phyloP scores from a whole-genome alignment of 1,140 invertebrate species.

The Anagrus nilaparvatae region DNA sequence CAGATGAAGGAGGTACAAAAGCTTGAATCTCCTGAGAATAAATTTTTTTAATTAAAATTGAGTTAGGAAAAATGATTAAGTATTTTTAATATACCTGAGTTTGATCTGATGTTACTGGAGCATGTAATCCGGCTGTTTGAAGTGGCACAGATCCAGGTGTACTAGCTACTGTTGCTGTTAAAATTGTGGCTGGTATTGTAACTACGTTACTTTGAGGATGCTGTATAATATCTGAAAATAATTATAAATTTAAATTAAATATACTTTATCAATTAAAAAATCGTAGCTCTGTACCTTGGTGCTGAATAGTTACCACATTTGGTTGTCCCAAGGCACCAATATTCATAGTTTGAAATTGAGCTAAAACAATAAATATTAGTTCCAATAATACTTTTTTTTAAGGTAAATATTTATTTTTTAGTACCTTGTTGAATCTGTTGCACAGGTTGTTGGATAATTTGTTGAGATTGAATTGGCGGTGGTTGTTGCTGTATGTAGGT shows the following conservation, averaged over 20 bases:
- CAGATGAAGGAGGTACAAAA: constrained; percentile 33
- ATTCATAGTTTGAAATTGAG: constrained; percentile 43
- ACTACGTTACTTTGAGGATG: constrained; percentile 40
- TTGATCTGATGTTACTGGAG: constrained; percentile 32
- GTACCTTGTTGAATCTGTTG: constrained; percentile 35
- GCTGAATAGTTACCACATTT: constrained; percentile 41
- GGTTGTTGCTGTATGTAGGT: constrained; percentile 50
- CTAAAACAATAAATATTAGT: constrained; percentile 20
- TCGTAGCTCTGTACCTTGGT: constrained; percentile 34
- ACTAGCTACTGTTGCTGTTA: constrained; percentile 39
- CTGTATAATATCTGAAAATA: constrained; percentile 35
- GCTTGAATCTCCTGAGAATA: constrained; percentile 33
- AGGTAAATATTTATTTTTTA: constrained; percentile 3
- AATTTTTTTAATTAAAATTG: not conserved
- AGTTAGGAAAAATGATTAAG: not conserved
- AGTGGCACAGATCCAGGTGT: constrained; percentile 28
- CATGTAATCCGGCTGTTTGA: constrained; percentile 36
- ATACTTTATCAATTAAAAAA: constrained; percentile 10
- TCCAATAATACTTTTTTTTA: constrained; percentile 7
- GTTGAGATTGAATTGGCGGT: constrained; percentile 36
- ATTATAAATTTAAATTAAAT: constrained; percentile 6
- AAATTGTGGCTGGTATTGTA: constrained; percentile 36
- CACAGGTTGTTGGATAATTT: constrained; percentile 34
- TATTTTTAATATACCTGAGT: constrained; percentile 27
- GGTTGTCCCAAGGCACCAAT: constrained; percentile 39